Base-by-base conservation (phyloP, 2,888 invertebrate species). In the Pachymerium ferrugineum region DNA sequence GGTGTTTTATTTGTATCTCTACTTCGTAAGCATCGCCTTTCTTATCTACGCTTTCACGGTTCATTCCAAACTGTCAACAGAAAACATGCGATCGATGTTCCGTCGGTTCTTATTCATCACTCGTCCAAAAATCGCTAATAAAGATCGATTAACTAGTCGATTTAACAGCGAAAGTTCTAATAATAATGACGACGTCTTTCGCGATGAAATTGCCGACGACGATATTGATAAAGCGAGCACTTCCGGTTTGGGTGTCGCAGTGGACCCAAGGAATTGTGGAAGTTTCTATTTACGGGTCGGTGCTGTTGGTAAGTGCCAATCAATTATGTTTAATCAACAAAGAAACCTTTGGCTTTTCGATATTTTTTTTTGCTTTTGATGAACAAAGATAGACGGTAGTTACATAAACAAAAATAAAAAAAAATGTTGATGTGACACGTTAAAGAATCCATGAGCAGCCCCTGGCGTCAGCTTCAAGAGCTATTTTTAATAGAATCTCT, bases 1-100 rank as follows among this genome's bases (percentile, higher is more conserved):
- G 78, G 79, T 78, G 0, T 79, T 80, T 72, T 80, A 80, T 71
- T 74, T 79, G 4, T 79, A 78, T 69, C 74, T 79, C 19, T 79
- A 79, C 71, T 67, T 78, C 33, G 78, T 78, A 12, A 78, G 79
- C 72, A 80, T 80, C 19, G 19, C 76, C 1, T 79, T 79, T 74
- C 74, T 79, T 28, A 74, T 78, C 30, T 78, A 78, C 35, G 78
- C 79, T 28, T 79, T 31, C 16, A 70, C 31, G 2, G 70, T 70
- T 14, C 67, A 68, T 68, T 68, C 68, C 29, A 68, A 31, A 68
- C 68, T 30, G 28, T 30, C 68, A 10, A 16, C n/a, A n/a, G 28
- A 28, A 12, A 68, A 14, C 25, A n/a, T 54, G 3, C 4, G 47
- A 0, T 1, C n/a, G 22, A 22, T 19, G 47, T 1, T 19, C 6